Conservation (phyloP, 2,888 invertebrate species). For the Acrobasis consociella region DNA sequence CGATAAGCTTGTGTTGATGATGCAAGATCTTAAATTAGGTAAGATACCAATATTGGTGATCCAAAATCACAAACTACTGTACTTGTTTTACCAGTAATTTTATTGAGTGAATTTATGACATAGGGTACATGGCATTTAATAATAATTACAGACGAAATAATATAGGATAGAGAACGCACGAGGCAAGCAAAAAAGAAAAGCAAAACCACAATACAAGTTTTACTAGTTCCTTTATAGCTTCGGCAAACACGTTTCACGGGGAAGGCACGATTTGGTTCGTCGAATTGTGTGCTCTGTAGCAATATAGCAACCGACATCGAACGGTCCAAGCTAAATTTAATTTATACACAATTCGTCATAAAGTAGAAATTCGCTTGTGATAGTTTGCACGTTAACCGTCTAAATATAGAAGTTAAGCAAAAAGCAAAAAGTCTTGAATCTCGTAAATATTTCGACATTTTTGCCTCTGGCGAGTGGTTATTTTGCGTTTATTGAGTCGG, state of each 20-base stretch:
- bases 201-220: conserved; percentile 61
- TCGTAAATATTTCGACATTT: conserved; percentile 74
- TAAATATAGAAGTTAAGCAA: conserved; percentile 63
- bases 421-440: conserved; percentile 64
- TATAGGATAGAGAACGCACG: conserved; percentile 36
- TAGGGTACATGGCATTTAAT: conserved; percentile 5
- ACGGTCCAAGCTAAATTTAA: conserved; percentile 50
- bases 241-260: conserved; percentile 64
- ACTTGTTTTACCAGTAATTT: not conserved
- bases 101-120: conserved; percentile 12
- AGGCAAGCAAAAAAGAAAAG: conserved; percentile 51
- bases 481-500: conserved; percentile 69
- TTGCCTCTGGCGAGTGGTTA: conserved; percentile 63
- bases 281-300: conserved; percentile 44
- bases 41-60: not conserved
- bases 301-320: conserved; percentile 50
- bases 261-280: conserved; percentile 64
- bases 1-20: no score
- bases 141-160: conserved; percentile 43
- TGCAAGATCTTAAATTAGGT: conserved; percentile 9
- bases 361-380: conserved; percentile 54
- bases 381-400: conserved; percentile 46
- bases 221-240: conserved; percentile 70
- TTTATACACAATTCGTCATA: conserved; percentile 47
- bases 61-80: no score